A percentile compares a stretch with the other conserved stretches of the same genome.
Evolutionary conservation across 2,797 vertebrate species (phyloP).

Genomic region (Acomys russatus): DNA sequence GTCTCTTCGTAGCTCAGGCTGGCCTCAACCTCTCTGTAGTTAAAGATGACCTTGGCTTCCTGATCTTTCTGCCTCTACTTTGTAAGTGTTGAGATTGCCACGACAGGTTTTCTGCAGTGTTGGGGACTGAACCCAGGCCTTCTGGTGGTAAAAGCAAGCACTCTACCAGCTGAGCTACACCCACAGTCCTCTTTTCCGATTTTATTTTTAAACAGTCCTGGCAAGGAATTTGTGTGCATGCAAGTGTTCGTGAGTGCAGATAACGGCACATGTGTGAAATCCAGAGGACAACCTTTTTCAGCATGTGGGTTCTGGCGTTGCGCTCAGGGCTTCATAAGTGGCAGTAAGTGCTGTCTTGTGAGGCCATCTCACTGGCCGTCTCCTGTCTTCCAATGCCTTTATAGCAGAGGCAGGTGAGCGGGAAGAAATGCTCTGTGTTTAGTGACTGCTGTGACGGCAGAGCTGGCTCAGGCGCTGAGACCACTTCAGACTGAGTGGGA

Average conservation of each 20-base stretch:
- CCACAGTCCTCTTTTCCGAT: neutral
- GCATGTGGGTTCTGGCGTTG: neutral
- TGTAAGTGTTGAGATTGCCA: neutral
- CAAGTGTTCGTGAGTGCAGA: neutral
- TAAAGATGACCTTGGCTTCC: neutral
- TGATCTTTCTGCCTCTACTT: neutral
- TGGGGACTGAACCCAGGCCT: neutral
- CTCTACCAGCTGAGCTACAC: neutral
- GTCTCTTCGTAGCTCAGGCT: neutral
- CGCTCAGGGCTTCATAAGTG: neutral
- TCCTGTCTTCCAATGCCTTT: neutral
- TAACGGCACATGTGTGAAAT: too few relatives aligned
- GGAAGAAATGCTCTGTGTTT: slow-evolving; percentile 17
- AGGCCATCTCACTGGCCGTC: neutral
- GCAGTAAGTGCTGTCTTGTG: neutral
- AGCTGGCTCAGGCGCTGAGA: neutral
- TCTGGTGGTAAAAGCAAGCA: neutral
- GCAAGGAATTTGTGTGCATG: neutral
- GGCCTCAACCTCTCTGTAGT: neutral
- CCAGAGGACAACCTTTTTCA: neutral
- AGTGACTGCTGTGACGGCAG: neutral
- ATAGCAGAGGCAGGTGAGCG: neutral
- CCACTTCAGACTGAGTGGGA: neutral
- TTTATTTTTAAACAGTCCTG: neutral
- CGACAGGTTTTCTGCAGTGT: neutral